These are phyloP conservation scores for Pteropus rufus DNA, from an alignment of 2,797 vertebrate species.

Conservation along the genomic window DNA sequence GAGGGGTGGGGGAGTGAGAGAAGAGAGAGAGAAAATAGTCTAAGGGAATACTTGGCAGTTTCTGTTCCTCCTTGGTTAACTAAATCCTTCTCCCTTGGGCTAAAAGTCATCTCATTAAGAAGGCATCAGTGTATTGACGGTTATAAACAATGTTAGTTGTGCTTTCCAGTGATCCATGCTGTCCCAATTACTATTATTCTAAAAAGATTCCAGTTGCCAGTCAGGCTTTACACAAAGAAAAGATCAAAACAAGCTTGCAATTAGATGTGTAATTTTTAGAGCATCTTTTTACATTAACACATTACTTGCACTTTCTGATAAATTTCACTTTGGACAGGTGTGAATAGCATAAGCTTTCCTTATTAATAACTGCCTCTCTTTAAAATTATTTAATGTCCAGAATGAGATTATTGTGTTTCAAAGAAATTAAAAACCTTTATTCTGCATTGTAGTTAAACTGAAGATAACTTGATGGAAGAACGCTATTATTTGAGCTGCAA, in stretches of 20 bases:
- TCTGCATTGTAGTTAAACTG: constrained; percentile 56
- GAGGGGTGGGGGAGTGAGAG: not conserved
- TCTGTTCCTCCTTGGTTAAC: not conserved
- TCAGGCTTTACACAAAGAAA: constrained; percentile 62
- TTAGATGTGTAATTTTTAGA: constrained; percentile 71
- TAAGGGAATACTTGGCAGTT: not conserved
- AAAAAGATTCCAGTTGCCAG: constrained; percentile 64
- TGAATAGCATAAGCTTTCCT: constrained; percentile 35
- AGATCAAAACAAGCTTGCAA: constrained; percentile 70
- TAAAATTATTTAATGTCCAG: constrained; percentile 26
- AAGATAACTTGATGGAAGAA: constrained; percentile 32
- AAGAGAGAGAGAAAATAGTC: not conserved
- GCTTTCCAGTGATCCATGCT: constrained; percentile 63
- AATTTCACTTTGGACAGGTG: constrained; percentile 39
- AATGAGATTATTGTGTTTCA: constrained; percentile 30
- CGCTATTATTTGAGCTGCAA: constrained; percentile 65
- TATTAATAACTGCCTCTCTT: constrained; percentile 6
- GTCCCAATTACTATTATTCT: constrained; percentile 67
- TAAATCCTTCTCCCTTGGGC: not conserved
- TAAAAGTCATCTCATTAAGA: not conserved
- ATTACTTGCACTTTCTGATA: constrained; percentile 31
- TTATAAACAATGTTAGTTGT: constrained; percentile 52
- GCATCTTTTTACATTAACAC: not conserved
- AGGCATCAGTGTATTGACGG: not conserved
- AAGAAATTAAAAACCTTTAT: constrained; percentile 57